Conservation (phyloP, 2,888 invertebrate genomes). For the Drosophila subsilvestris region DNA sequence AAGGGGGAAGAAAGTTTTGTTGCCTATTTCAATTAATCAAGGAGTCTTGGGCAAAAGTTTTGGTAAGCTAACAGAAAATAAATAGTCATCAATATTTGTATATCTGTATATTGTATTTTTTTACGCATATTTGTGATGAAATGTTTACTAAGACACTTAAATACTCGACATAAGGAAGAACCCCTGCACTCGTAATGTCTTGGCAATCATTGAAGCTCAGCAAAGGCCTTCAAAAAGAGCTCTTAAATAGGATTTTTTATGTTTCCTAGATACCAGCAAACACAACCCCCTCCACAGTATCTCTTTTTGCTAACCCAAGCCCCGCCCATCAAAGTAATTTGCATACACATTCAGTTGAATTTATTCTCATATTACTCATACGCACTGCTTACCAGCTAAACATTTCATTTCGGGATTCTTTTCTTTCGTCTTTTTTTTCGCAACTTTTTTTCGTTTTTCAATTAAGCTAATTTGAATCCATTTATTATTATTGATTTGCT, state of each 20-base stretch:
- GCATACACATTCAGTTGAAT: slow-evolving; percentile 71
- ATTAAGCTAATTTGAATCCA: slow-evolving; percentile 72
- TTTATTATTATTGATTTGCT: slow-evolving; percentile 62
- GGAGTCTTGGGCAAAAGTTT: not conserved
- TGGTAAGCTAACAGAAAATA: not conserved
- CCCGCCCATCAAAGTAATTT: slow-evolving; percentile 21
- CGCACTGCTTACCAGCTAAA: slow-evolving; percentile 65
- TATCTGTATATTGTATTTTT: no score
- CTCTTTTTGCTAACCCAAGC: not conserved
- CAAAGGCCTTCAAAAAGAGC: not conserved
- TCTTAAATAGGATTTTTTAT: no score
- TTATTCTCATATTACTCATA: slow-evolving; percentile 71
- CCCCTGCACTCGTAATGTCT: not conserved
- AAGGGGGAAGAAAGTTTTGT: not conserved
- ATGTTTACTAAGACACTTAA: no score
- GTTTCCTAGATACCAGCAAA: no score
- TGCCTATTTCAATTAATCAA: not conserved
- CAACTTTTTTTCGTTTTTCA: slow-evolving; percentile 27
- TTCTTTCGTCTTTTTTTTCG: slow-evolving; percentile 23
- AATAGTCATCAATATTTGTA: no score
- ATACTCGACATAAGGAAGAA: not conserved
- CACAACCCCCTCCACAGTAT: no score
- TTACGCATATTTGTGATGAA: no score
- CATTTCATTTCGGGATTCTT: slow-evolving; percentile 29
- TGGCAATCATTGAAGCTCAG: not conserved